Base-by-base conservation (phyloP, 2,888 invertebrate genomes). In the Phlogophora meticulosa region DNA sequence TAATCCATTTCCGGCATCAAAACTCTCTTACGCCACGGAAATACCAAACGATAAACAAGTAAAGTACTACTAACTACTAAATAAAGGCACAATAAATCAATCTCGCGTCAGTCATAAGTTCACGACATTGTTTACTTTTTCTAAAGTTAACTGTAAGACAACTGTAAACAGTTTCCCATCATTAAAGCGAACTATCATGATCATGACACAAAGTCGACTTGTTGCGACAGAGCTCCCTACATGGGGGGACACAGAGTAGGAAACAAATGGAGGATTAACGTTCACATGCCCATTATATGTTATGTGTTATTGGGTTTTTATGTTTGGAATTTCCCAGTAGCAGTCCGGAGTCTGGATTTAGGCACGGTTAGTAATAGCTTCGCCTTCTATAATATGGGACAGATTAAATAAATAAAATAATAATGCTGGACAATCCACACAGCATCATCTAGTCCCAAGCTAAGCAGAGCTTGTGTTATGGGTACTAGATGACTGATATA, bases 121-220 rank as follows among this genome's bases (percentile, higher is more conserved):
- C 38, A 49, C n/a, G 45, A 13, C 28, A 24, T n/a, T 67, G 80
- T 75, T 74, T 62, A 75, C 60, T 74, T 79, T 76, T 79, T 76
- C 43, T 55, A 1, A 13, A 43, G 48, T 34, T 76, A 74, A 76
- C 75, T 66, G 79, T 76, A 66, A 72, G 64, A 59, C 24, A 32
- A 64, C 57, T 55, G 53, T 75, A 65, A 67, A 79, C 76, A 79
- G 43, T 52, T 75, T 76, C 76, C 76, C 76, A 79, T 67, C 80
- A 48, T 74, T 79, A 76, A 61, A 66, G 32, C 42, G 10, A 48
- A 59, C 58, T 76, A 79, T 79, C 74, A 48, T 67, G 80, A 79
- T 79, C 74, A 48, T 67, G 80, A 62, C 51, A 63, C 73, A 67
- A 76, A 58, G 74, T 75, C 56, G 68, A 62, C 80, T 79, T 74